Evolutionary conservation across 2,888 invertebrate species (phyloP).

Genomic region (Acleris literana): DNA sequence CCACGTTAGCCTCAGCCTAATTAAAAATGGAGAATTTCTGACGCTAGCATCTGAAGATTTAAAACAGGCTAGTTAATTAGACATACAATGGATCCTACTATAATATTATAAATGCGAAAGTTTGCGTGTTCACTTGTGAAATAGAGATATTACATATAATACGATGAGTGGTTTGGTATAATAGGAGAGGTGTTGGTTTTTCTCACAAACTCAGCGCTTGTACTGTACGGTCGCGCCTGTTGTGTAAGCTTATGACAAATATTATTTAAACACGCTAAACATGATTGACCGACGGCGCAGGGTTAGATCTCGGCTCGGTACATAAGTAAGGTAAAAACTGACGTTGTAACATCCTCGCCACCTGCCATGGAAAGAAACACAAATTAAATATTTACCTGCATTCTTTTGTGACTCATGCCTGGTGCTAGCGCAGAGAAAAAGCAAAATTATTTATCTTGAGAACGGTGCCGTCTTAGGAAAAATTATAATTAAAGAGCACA

Average conservation of each 20-base stretch:
- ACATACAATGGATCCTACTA: no score
- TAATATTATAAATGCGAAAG: no score
- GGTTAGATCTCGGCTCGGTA: constrained; percentile 4
- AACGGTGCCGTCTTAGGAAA: constrained; percentile 12
- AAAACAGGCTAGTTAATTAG: no score
- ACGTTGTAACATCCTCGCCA: constrained; percentile 17
- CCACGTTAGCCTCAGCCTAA: no score
- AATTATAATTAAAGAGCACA: constrained; percentile 10
- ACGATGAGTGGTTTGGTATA: no score
- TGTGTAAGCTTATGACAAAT: not conserved
- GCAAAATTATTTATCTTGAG: constrained; percentile 24
- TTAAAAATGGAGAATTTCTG: no score
- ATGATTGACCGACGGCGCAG: constrained; percentile 2
- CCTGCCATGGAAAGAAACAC: constrained; percentile 30
- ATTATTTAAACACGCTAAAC: not conserved
- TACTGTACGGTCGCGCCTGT: no score
- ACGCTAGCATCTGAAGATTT: no score
- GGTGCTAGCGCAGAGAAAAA: constrained; percentile 18
- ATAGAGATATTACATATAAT: no score
- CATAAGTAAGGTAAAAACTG: constrained; percentile 12
- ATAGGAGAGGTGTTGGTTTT: no score
- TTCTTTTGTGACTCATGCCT: constrained; percentile 29
- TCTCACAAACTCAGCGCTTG: no score
- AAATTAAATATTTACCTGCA: constrained; percentile 39
- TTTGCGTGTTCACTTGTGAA: no score